A percentile compares a stretch with the other conserved stretches of the same genome.
Evolutionary conservation across 2,888 invertebrate species (phyloP).

Genomic region (Agonopterix arenella): DNA sequence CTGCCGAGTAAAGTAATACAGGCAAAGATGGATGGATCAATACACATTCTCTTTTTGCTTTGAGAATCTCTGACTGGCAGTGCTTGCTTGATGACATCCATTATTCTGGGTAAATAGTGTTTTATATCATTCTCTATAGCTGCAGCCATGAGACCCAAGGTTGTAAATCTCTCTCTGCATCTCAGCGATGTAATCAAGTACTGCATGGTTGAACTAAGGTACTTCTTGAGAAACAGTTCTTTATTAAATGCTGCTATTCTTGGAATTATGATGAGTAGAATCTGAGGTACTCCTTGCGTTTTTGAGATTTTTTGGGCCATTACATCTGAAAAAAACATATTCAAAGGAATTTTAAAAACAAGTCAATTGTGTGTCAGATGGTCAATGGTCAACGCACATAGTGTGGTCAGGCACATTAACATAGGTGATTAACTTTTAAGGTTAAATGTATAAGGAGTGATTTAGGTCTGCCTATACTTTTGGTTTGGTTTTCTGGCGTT

Average conservation of each 20-base stretch:
- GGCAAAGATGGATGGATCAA: slow-evolving; percentile 94
- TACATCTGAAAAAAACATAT: slow-evolving; percentile 74
- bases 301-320: slow-evolving; percentile 86
- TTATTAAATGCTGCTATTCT: slow-evolving; percentile 95
- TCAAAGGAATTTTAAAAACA: not conserved
- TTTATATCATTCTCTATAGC: slow-evolving; percentile 90
- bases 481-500: no score
- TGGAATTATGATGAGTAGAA: slow-evolving; percentile 91
- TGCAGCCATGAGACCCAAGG: slow-evolving; percentile 93
- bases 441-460: no score
- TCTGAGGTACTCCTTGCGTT: slow-evolving; percentile 90
- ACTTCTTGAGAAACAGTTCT: slow-evolving; percentile 85
- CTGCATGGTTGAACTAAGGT: slow-evolving; percentile 84
- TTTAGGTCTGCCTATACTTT: no score
- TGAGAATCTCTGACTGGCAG: slow-evolving; percentile 87
- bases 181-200: slow-evolving; percentile 87
- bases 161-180: slow-evolving; percentile 91
- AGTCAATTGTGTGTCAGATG: no score
- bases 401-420: no score
- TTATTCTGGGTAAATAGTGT: slow-evolving; percentile 87
- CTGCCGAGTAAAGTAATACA: slow-evolving; percentile 94
- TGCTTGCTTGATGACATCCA: slow-evolving; percentile 87
- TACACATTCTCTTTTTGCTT: slow-evolving; percentile 83
- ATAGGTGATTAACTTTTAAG: no score
- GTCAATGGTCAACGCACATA: no score